Evolutionary conservation across 1,140 invertebrate genomes (phyloP), one percentile per base, ranked within the genome.

Genomic region (Drosophila trapezifrons): DNA sequence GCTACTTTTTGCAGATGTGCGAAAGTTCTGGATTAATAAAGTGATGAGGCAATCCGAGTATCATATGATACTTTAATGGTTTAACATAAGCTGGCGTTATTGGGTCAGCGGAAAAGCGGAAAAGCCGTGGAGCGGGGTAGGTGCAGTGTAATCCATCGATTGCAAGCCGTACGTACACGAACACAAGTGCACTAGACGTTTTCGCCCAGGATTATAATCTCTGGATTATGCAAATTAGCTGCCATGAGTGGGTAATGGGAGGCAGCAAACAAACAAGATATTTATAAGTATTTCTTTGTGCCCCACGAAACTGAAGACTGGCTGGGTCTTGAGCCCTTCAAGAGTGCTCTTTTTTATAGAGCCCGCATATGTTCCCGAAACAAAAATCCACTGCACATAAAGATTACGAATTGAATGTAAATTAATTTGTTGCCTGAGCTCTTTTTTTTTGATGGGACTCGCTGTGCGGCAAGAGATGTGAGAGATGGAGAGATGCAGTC

Each of bases 111-210:
- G n/a, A 58, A 63, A 29, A 54, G 51, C 29, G 29, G 29, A 54
- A 55, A 55, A 55, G 18, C 32, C 18, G 10, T n/a, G 38, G 32
- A 40, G 51, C 38, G 18, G 25, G 56, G 52, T 35, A 46, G 46
- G 67, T 57, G 59, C 43, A 52, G 35, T 43, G 75, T 84, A 83
- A 80, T 85, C 65, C 78, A 82, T 82, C 79, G 77, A 84, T 83
- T 63, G 42, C 67, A 56, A 38, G 35, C 27, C 64, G 43, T 47
- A 37, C 51, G 54, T 32, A 67, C 43, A 59, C 42, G 29, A 12
- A 17, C 37, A 60, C 66, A 35, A 71, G 54, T 72, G 66, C 66
- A 45, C 47, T 25, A 51, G 27, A 46, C 59, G 55, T 54, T 76
- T 71, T 60, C 27, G 22, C 38, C 60, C 49, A 75, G 79, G 75